phyloP scores from a whole-genome alignment of 2,113 vertebrate genomes.

The Mesocricetus auratus region DNA sequence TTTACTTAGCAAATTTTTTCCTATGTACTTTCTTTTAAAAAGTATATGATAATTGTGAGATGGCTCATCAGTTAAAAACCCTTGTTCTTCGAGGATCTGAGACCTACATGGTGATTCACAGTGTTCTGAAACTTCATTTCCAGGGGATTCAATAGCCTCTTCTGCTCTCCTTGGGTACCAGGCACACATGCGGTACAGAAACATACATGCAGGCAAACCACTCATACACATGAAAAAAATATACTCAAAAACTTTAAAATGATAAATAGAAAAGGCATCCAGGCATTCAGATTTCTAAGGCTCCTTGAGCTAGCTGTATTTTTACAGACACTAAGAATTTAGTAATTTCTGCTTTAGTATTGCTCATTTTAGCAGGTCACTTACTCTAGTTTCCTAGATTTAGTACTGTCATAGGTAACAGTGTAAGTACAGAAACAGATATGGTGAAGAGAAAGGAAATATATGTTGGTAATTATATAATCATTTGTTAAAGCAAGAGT shows the following conservation, averaged over 20 bases:
- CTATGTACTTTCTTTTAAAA: neutral
- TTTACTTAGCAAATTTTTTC: constrained; percentile 44
- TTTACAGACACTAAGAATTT: constrained; percentile 22
- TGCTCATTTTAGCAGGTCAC: neutral
- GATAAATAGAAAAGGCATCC: neutral
- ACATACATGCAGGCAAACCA: neutral
- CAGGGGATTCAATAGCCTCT: neutral
- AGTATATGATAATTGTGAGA: neutral
- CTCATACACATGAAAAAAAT: neutral
- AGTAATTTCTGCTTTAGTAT: constrained; percentile 11
- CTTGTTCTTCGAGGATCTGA: neutral
- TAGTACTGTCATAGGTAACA: neutral
- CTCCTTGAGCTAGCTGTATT: neutral
- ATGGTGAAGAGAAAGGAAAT: neutral
- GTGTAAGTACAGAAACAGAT: constrained; percentile 45
- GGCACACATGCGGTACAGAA: neutral
- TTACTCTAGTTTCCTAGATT: constrained; percentile 15
- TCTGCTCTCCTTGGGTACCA: neutral
- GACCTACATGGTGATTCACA: neutral
- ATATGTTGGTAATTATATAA: constrained; percentile 5
- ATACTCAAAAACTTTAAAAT: neutral
- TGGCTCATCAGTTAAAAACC: neutral
- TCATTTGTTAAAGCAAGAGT: constrained; percentile 36
- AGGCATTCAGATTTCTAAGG: constrained; percentile 21
- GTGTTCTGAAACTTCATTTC: neutral